Base-by-base conservation (phyloP, 2,888 invertebrate species). In the Chelonus formosanus region DNA sequence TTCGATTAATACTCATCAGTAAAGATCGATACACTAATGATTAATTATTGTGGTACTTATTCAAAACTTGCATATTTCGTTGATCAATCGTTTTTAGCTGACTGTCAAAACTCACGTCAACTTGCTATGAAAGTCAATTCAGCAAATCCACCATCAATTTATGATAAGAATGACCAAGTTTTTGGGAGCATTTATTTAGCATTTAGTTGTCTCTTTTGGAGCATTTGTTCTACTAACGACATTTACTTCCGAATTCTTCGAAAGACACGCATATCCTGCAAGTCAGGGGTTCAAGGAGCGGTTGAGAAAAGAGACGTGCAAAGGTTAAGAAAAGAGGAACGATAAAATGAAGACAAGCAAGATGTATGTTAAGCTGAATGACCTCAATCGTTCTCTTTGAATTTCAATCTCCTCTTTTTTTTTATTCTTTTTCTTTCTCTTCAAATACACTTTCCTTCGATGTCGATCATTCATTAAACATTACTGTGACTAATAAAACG, bases 361-460 rank as follows among this genome's bases (percentile, higher is more conserved):
- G 35, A 70, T 47, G 62, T 65, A 54, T 64, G 53, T 40, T 40
- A 6, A 40, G 40, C 40, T 47, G 62, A 68, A 59, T 63, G 60
- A 69, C 70, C 65, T 69, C 65, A 52, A 61, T 66, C n/a, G 53
- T 63, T 43, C 58, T 59, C 48, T 66, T 60, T 59, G 54, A 64
- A 55, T 68, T 65, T 61, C 63, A 45, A 65, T 65, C 50, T 52
- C 53, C 47, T 53, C 53, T 43, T 31, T 8, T 57, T 44, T 44
- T 44, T 44, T 36, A 36, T 8, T 7, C 34, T 8, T 20, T 36
- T 20, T 55, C 3, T 35, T 55, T 36, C 20, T 53, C 32, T 8
- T 34, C 6, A 53, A 32, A 32, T 53, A 53, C 31, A 53, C 20
- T 20, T 20, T 20, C 2, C 20, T 20, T 20, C 20, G 20, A 20